phyloP scores from a whole-genome alignment of 2,888 invertebrate species.

The Volucella zonaria region DNA sequence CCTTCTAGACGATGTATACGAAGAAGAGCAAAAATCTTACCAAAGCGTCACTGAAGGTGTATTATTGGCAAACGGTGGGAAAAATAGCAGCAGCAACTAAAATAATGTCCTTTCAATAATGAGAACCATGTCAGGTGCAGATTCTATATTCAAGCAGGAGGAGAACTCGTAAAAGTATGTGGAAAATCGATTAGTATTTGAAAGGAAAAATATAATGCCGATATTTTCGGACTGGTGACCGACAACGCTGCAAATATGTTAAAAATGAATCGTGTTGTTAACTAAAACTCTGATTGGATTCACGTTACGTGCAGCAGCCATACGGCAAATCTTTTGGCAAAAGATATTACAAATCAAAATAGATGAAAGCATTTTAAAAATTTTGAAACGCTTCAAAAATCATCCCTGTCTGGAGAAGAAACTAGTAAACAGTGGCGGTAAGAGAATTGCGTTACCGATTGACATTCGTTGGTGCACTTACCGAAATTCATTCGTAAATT shows the following conservation, averaged over 20 bases:
- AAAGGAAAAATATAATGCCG: constrained; percentile 7
- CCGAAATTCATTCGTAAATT: not conserved
- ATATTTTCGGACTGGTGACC: not conserved
- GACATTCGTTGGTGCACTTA: constrained; percentile 8
- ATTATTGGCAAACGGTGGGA: too few relatives aligned
- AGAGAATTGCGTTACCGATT: not conserved
- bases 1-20: too few relatives aligned
- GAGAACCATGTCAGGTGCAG: too few relatives aligned
- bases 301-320: not conserved
- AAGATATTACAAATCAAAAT: constrained; percentile 3
- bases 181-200: constrained; percentile 11
- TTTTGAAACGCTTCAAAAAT: not conserved
- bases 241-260: constrained; percentile 13
- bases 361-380: constrained; percentile 9
- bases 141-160: too few relatives aligned
- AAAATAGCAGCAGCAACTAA: too few relatives aligned
- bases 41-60: too few relatives aligned
- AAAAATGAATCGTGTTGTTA: constrained; percentile 9
- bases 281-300: too few relatives aligned
- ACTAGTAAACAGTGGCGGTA: not conserved
- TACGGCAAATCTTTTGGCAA: constrained; percentile 3
- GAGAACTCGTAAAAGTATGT: not conserved
- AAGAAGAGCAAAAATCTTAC: too few relatives aligned
- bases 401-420: not conserved
- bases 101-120: too few relatives aligned